Evolutionary conservation across 2,797 vertebrate genomes (phyloP), one percentile per base, ranked within the genome.

Genomic region (Cottoperca gobio): DNA sequence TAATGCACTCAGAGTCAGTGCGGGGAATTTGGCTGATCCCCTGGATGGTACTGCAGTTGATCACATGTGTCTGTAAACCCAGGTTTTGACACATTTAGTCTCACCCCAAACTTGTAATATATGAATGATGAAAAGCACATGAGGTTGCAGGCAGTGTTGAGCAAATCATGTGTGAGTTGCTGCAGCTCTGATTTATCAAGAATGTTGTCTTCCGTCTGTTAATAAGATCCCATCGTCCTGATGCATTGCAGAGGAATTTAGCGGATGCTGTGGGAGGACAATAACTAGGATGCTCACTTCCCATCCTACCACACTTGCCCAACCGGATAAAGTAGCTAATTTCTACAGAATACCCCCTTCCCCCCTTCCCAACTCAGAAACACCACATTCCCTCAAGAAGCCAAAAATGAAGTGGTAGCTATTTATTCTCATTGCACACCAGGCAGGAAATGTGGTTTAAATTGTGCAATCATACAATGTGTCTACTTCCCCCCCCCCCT

Each of bases 361-460:
- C 8, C 58, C 8, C 66, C 57, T 48, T 24, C 31, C 31, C 8
- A 33, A 7, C n/a, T 3, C 13, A 79, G n/a, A 78, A 42, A 81
- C 55, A 68, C 46, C 68, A 62, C 33, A 26, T 37, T 88, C 77
- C 76, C 76, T 63, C 11, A 69, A 78, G 76, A 79, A 43, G 69
- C 9, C 14, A 70, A 72, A 67, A 71, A 78, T 79, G 74, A n/a
- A 8, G 57, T 45, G 68, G 42, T 8, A 42, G 71, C 65, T 76
- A 89, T 91, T 90, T 78, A 87, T 92, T 90, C 81, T 88, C 75
- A 82, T 89, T 76, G 84, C 1, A 21, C 49, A 68, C 19, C 48
- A 64, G 84, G 57, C 84, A 90, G 87, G 90, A 94, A 91, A 84
- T 86, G 78, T 79, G 83, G 73, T 88, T 89, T 70, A 82, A 83